Percentiles rank a stretch among this genome's conserved stretches.
These are phyloP conservation scores for Lampris incognitus DNA, from an alignment of 2,113 vertebrate species.

Conservation along the genomic window DNA sequence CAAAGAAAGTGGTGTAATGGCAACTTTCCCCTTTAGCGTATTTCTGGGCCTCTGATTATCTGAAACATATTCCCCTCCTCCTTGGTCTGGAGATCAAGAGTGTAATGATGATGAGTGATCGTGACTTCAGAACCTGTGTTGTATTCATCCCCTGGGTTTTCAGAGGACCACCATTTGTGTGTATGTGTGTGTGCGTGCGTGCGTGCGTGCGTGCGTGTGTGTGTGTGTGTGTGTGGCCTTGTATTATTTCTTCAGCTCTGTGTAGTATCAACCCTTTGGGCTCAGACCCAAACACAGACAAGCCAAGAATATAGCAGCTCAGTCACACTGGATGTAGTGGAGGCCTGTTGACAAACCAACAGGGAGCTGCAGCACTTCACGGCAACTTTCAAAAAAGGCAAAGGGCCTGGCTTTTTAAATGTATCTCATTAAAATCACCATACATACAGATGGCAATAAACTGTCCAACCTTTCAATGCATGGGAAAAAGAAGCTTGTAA, in stretches of 20 bases:
- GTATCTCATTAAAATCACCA: neutral
- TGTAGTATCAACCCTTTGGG: constrained; percentile 55
- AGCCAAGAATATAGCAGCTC: constrained; percentile 56
- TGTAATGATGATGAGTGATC: constrained; percentile 74
- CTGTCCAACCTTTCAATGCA: too few relatives aligned
- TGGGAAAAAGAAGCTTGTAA: neutral
- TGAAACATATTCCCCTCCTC: constrained; percentile 62
- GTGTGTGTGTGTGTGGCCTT: constrained; percentile 24
- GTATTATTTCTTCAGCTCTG: constrained; percentile 46
- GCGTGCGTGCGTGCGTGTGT: constrained; percentile 16
- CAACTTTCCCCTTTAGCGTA: constrained; percentile 51
- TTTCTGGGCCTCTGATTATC: constrained; percentile 66
- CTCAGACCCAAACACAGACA: constrained; percentile 49
- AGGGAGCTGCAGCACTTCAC: constrained; percentile 3
- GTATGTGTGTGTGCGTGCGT: neutral
- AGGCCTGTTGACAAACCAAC: constrained; percentile 56
- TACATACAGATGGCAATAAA: too few relatives aligned
- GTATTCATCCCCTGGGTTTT: constrained; percentile 72
- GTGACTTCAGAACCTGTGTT: constrained; percentile 67
- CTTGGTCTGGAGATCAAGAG: constrained; percentile 64
- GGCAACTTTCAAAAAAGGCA: constrained; percentile 37
- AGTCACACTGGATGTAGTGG: constrained; percentile 42
- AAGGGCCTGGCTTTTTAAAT: constrained; percentile 15
- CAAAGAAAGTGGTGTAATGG: constrained; percentile 62
- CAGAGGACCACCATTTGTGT: constrained; percentile 59